These are phyloP conservation scores for Heterohyrax brucei DNA, from an alignment of 2,797 vertebrate species.

Conservation along the genomic window DNA sequence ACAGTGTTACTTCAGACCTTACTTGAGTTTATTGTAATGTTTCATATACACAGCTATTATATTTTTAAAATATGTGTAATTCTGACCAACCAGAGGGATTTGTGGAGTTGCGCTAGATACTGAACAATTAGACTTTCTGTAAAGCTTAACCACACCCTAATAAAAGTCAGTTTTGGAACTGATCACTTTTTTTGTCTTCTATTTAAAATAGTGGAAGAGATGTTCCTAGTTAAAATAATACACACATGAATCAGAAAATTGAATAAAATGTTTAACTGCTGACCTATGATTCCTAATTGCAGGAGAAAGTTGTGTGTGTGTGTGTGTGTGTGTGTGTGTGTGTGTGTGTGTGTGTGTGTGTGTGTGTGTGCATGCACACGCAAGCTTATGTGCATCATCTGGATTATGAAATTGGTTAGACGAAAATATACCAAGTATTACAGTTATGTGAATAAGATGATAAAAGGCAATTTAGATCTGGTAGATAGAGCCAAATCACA, in stretches of 20 bases:
- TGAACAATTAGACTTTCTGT: neutral
- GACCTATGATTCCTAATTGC: neutral
- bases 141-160: neutral
- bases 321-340: too few species aligned
- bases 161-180: neutral
- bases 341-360: too few species aligned
- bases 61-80: neutral
- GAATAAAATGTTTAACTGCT: neutral
- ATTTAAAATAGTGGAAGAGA: neutral
- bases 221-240: neutral
- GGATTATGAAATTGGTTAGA: neutral
- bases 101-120: neutral
- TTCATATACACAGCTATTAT: neutral
- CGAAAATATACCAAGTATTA: neutral
- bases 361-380: too few species aligned
- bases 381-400: neutral
- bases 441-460: neutral
- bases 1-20: neutral
- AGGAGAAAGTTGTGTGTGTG: neutral
- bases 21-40: neutral
- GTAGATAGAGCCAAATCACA: neutral
- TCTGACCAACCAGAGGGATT: neutral
- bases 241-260: neutral
- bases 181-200: neutral
- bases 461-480: constrained; percentile 32